Base-by-base conservation (phyloP, 2,888 invertebrate genomes). In the Penaeus monodon region DNA sequence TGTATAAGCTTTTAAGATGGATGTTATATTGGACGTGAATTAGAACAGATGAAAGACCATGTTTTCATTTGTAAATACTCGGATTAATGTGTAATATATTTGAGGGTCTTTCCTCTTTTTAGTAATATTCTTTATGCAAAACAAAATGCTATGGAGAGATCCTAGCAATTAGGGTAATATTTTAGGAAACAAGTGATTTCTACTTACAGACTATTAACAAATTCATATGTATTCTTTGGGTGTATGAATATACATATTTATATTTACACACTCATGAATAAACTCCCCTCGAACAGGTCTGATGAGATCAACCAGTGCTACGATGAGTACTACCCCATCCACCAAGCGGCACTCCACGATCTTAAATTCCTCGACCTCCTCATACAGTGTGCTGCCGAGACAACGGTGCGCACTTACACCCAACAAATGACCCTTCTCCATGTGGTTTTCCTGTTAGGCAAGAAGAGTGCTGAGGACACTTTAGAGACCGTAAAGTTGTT, bases 301-400 rank as follows among this genome's bases (percentile, higher is more conserved):
- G 95, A 95, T 90, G 95, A 95, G 92, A 95, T 95, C 78, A 95
- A 95, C 92, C 93, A 95, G 89, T 94, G 95, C 86, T 95, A 94
- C 92, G 95, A 95, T 91, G 96, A 96, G 92, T 95, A 95, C 92
- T 96, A 95, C 92, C 96, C 96, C n/a, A 95, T 96, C 88, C 95
- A 96, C 92, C 95, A 95, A 90, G 93, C 96, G 24, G 95, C 95
- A 29, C 93, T 95, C 49, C 96, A 96, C 92, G 95, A 95, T 90
- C 94, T 94, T 79, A 94, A 95, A 91, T 96, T 96, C 92, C 93
- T 95, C 3, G 92, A 92, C 81, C 91, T 92, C 24, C 91, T 93
- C 38, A 91, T 93, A 57, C 92, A 92, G 89, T 94, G 94, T 91
- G 95, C 95, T n/a, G 95, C 96, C 57, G 94, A 95, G 88, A 95